Conservation (phyloP, 2,888 invertebrate species). For the Rhamnusium bicolor region DNA sequence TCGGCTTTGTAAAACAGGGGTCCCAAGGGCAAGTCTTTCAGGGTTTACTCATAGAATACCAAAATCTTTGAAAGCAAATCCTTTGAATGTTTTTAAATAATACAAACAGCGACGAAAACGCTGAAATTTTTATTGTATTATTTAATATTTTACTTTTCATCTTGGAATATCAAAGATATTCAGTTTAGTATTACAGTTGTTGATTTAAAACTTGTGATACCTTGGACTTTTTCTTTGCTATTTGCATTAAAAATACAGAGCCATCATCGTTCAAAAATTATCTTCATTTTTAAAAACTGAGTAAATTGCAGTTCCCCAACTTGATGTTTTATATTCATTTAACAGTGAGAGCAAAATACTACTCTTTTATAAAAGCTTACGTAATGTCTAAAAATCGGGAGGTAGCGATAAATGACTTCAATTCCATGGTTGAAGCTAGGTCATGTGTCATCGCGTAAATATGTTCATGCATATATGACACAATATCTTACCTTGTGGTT, state of each 20-base stretch:
- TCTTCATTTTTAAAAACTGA: too few species aligned
- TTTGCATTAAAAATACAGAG: background rate
- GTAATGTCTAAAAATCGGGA: too few species aligned
- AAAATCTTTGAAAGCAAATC: slow-evolving; percentile 7
- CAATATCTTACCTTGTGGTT: too few species aligned
- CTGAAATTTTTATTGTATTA: background rate
- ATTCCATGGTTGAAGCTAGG: too few species aligned
- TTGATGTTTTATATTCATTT: too few species aligned
- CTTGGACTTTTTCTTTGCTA: background rate
- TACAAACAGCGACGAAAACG: background rate
- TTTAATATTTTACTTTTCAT: background rate
- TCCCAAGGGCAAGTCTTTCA: background rate
- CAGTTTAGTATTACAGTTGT: background rate
- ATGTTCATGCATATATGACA: too few species aligned
- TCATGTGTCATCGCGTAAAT: too few species aligned
- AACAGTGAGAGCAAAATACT: too few species aligned
- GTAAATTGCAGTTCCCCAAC: too few species aligned
- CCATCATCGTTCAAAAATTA: too few species aligned
- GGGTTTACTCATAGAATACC: background rate
- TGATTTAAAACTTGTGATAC: background rate
- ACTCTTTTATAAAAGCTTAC: too few species aligned
- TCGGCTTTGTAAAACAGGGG: background rate
- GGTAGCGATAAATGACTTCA: too few species aligned
- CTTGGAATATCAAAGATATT: background rate
- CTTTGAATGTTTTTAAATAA: background rate